A percentile compares a stretch with the other conserved stretches of the same genome.
Evolutionary conservation across 2,113 vertebrate species (phyloP).

Genomic region (Crotalus helleri): DNA sequence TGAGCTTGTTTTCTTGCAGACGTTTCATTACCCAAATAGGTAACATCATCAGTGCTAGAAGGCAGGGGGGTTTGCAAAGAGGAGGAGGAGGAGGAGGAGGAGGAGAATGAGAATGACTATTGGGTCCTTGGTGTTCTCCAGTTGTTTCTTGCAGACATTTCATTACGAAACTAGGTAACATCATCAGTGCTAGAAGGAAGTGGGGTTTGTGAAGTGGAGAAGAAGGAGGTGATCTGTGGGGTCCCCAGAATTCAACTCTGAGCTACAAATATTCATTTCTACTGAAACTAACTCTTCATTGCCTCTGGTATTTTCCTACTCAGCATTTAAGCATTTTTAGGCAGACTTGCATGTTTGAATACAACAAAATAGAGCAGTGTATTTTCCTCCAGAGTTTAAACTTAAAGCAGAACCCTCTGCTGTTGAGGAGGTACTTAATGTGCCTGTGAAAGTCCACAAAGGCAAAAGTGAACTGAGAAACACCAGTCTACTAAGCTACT

Average conservation of each 20-base stretch:
- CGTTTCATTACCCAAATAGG: too few relatives aligned
- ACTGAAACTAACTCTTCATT: slow-evolving; percentile 34
- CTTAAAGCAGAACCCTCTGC: slow-evolving; percentile 52
- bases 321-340: slow-evolving; percentile 56
- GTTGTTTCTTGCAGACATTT: neutral
- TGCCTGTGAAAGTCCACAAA: slow-evolving; percentile 55
- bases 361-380: slow-evolving; percentile 53
- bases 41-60: too few relatives aligned
- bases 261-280: neutral
- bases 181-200: too few relatives aligned
- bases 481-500: slow-evolving; percentile 58
- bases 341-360: slow-evolving; percentile 61
- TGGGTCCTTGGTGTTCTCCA: neutral
- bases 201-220: neutral
- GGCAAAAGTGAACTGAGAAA: slow-evolving; percentile 66
- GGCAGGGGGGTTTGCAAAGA: too few relatives aligned
- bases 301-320: slow-evolving; percentile 48
- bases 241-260: neutral
- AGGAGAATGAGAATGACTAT: too few relatives aligned
- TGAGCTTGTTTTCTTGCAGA: too few relatives aligned
- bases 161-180: neutral
- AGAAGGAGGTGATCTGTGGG: neutral
- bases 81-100: too few relatives aligned
- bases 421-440: neutral
- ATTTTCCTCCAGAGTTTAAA: slow-evolving; percentile 68